Evolutionary conservation across 1,140 invertebrate species (phyloP).

Genomic region (Cotesia glomerata): DNA sequence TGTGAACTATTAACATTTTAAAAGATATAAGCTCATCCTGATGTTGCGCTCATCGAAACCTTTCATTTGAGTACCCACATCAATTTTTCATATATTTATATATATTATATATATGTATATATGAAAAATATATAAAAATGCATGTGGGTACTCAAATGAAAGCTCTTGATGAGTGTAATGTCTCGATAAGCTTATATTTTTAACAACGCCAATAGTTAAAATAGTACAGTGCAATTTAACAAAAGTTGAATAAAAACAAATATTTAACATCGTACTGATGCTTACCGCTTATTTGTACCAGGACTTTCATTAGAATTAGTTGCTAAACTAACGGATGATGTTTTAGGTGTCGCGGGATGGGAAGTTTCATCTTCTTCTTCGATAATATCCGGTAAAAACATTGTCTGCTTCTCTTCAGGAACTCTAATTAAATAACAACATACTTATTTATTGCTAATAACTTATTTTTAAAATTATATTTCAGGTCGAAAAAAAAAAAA

Average conservation of each 20-base stretch:
- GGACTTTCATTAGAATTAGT: conserved; percentile 46
- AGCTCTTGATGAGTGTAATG: too few species aligned
- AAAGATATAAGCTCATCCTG: too few species aligned
- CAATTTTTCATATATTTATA: too few species aligned
- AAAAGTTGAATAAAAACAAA: conserved; percentile 23
- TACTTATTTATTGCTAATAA: background rate
- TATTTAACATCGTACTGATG: background rate
- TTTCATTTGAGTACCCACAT: too few species aligned
- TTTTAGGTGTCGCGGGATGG: conserved; percentile 43
- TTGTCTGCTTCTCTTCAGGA: conserved; percentile 69
- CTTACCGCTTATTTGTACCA: conserved; percentile 50
- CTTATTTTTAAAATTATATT: background rate
- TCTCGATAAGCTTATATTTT: background rate
- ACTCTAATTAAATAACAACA: conserved; percentile 55
- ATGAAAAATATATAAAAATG: too few species aligned
- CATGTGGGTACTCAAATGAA: too few species aligned
- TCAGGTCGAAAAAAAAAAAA: conserved; percentile 1
- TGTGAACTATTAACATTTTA: too few species aligned
- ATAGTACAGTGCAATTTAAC: too few species aligned
- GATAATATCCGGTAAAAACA: conserved; percentile 68
- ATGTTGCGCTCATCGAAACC: too few species aligned
- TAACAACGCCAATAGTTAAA: too few species aligned
- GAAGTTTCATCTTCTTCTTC: conserved; percentile 65
- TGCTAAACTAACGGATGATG: conserved; percentile 49
- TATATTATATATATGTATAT: too few species aligned